phyloP scores from a whole-genome alignment of 2,888 invertebrate genomes.

The Drosophila stalkeri region DNA sequence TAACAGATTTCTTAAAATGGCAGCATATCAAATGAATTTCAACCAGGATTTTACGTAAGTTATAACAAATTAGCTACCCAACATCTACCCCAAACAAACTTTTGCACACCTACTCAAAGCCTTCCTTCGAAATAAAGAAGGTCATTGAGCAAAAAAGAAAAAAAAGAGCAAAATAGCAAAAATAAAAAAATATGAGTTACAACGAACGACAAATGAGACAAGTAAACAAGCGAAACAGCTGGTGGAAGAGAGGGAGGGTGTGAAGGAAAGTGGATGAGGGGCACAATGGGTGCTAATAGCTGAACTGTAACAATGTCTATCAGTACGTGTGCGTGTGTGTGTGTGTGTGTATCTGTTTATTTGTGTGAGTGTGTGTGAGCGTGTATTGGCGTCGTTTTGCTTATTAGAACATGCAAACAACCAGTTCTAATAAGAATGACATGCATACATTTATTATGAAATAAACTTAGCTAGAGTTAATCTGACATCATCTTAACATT shows the following conservation, averaged over 20 bases:
- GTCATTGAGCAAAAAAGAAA: constrained; percentile 61
- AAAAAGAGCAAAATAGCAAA: constrained; percentile 26
- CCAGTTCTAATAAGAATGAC: constrained; percentile 70
- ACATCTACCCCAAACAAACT: constrained; percentile 2
- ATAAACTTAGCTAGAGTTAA: constrained; percentile 24
- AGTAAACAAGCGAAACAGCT: constrained; percentile 65
- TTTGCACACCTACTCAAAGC: constrained; percentile 25
- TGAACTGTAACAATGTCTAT: constrained; percentile 49
- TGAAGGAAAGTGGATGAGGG: constrained; percentile 8
- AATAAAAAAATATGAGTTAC: constrained; percentile 51
- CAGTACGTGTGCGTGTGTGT: constrained; percentile 22
- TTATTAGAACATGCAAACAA: constrained; percentile 76
- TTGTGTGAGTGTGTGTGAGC: constrained; percentile 16
- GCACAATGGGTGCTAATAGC: constrained; percentile 44
- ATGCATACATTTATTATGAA: constrained; percentile 69
- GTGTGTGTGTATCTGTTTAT: constrained; percentile 33
- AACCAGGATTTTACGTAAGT: constrained; percentile 83
- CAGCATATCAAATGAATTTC: constrained; percentile 78
- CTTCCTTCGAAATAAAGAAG: constrained; percentile 62
- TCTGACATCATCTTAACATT: constrained; percentile 40
- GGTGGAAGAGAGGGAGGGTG: constrained; percentile 26
- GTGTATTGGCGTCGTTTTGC: constrained; percentile 53
- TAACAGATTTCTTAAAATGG: constrained; percentile 63
- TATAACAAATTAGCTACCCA: constrained; percentile 35
- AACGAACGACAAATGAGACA: constrained; percentile 57